phyloP scores from a whole-genome alignment of 2,797 vertebrate genomes.

The Myotis findleyi region DNA sequence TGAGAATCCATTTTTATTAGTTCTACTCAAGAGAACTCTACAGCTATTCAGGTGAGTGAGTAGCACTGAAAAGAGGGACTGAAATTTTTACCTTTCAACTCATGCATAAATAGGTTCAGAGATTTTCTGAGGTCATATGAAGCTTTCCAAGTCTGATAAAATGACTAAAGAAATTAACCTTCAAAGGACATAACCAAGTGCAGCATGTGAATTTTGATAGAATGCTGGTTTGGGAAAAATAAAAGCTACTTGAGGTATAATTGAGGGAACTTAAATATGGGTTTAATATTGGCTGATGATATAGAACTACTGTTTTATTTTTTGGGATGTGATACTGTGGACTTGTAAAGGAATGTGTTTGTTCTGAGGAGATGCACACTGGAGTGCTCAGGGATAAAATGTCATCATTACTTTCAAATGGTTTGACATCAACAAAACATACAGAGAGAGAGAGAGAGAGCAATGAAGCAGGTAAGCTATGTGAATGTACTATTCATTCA shows the following conservation, averaged over 20 bases:
- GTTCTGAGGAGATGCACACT: background rate
- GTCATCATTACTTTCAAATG: background rate
- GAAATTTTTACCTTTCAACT: background rate
- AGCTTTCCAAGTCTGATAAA: conserved; percentile 23
- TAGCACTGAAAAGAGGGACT: background rate
- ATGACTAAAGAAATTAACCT: background rate
- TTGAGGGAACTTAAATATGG: background rate
- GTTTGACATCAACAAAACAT: background rate
- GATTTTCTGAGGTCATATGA: conserved; percentile 1
- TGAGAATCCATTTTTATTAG: background rate
- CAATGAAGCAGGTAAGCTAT: background rate
- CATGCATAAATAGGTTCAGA: background rate
- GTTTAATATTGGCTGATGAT: background rate
- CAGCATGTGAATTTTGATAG: background rate
- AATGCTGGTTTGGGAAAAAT: background rate
- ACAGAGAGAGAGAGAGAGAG: background rate
- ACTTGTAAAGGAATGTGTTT: background rate
- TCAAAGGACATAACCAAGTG: background rate
- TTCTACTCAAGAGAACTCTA: background rate
- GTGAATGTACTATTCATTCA: background rate
- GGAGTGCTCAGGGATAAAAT: background rate
- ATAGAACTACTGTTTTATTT: background rate
- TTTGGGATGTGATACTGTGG: background rate
- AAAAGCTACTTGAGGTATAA: background rate
- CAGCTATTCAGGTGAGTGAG: background rate